phyloP scores from a whole-genome alignment of 2,113 vertebrate species.

The Mustela lutreola region DNA sequence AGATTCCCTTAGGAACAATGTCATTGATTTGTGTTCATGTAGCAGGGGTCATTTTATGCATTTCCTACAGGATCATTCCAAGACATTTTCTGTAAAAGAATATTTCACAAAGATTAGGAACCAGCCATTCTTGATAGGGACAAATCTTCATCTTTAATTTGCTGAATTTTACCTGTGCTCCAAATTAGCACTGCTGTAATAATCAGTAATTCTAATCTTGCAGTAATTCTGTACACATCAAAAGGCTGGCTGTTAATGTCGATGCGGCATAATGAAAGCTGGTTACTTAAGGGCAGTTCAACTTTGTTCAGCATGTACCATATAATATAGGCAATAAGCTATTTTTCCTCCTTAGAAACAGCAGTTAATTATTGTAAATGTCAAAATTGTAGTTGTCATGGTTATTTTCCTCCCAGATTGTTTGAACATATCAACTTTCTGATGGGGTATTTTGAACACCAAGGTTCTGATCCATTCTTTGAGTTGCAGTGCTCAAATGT shows the following conservation, averaged over 20 bases:
- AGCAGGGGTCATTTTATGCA: neutral
- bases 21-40: neutral
- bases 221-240: neutral
- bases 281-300: constrained; percentile 30
- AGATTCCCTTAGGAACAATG: neutral
- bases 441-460: neutral
- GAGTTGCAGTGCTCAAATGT: neutral
- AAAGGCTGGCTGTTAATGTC: neutral
- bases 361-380: constrained; percentile 59
- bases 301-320: neutral
- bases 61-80: neutral
- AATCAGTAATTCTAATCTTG: neutral
- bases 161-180: constrained; percentile 40
- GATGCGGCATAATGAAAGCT: neutral
- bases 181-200: constrained; percentile 9
- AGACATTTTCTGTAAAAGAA: neutral
- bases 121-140: neutral
- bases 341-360: constrained; percentile 55
- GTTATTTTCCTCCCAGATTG: neutral
- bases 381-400: neutral
- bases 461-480: constrained; percentile 7
- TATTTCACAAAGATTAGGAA: neutral
- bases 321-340: constrained; percentile 33
- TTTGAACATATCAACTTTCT: constrained; percentile 23
- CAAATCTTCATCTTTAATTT: neutral